These are phyloP conservation scores for Enteromius thamalakanensis DNA, from an alignment of 2,797 vertebrate species.

Conservation along the genomic window DNA sequence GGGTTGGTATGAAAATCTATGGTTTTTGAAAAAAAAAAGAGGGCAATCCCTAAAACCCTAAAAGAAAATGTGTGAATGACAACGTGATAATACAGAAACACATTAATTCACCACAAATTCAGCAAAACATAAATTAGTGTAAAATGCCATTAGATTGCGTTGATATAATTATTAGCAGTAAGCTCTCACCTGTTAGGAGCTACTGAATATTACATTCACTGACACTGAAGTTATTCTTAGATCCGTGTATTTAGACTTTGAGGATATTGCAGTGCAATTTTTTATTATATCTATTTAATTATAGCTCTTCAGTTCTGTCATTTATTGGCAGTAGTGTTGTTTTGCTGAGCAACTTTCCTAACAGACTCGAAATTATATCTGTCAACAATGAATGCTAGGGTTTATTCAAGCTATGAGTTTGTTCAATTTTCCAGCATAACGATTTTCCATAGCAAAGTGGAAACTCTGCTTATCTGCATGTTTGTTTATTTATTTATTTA, in stretches of 20 bases:
- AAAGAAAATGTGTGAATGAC: background rate
- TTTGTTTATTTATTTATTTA: background rate
- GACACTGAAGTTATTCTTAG: slow-evolving; percentile 9
- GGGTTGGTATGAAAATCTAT: background rate
- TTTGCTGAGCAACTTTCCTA: background rate
- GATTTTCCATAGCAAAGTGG: background rate
- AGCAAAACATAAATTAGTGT: background rate
- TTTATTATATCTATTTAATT: slow-evolving; percentile 9
- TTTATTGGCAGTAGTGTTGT: background rate
- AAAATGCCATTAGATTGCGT: background rate
- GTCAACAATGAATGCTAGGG: background rate
- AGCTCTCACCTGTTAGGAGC: background rate
- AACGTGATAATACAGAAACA: background rate
- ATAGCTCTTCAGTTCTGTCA: background rate
- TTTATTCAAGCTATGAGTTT: background rate
- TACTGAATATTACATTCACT: slow-evolving; percentile 1
- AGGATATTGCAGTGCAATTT: background rate
- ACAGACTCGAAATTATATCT: background rate
- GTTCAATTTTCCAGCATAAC: background rate
- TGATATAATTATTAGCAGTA: background rate
- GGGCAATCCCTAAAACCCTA: background rate
- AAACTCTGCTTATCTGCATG: background rate
- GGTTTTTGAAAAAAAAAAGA: background rate
- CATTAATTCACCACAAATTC: background rate
- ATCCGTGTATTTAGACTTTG: background rate